Conservation (phyloP, 2,797 vertebrate species). For the Coregonus sp. region DNA sequence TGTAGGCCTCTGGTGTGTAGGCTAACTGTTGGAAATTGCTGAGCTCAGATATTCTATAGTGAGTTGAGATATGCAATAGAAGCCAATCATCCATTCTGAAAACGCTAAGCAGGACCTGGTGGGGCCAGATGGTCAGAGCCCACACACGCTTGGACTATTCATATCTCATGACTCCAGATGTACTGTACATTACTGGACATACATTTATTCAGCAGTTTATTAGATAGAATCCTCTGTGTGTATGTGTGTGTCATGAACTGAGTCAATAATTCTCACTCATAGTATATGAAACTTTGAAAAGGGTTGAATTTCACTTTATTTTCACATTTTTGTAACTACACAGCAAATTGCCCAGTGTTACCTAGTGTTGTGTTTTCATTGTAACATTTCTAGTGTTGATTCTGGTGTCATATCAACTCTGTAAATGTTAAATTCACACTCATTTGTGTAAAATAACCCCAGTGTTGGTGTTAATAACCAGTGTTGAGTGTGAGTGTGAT, state of each 20-base stretch:
- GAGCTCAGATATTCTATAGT: not conserved
- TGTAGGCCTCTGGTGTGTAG: not conserved
- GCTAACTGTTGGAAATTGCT: not conserved
- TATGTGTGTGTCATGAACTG: not conserved
- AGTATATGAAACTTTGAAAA: too few relatives aligned
- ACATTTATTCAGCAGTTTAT: conserved; percentile 35
- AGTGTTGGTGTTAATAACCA: too few relatives aligned
- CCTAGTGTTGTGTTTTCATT: too few relatives aligned
- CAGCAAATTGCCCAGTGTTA: too few relatives aligned
- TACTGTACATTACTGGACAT: not conserved
- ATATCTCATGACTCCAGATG: conserved; percentile 32
- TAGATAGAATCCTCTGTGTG: not conserved
- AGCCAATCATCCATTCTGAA: conserved; percentile 31
- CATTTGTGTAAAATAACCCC: too few relatives aligned
- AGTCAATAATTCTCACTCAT: too few relatives aligned
- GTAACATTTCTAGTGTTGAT: too few relatives aligned
- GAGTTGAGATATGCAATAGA: conserved; percentile 19
- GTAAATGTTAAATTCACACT: too few relatives aligned
- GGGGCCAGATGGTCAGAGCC: conserved; percentile 21
- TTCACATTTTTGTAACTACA: too few relatives aligned
- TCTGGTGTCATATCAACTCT: too few relatives aligned
- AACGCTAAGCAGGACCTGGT: conserved; percentile 36
- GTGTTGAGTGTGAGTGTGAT: too few relatives aligned
- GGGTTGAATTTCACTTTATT: too few relatives aligned
- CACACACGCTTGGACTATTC: conserved; percentile 3